These are phyloP conservation scores for Danionella dracula DNA, from an alignment of 2,797 vertebrate genomes.

Conservation along the genomic window DNA sequence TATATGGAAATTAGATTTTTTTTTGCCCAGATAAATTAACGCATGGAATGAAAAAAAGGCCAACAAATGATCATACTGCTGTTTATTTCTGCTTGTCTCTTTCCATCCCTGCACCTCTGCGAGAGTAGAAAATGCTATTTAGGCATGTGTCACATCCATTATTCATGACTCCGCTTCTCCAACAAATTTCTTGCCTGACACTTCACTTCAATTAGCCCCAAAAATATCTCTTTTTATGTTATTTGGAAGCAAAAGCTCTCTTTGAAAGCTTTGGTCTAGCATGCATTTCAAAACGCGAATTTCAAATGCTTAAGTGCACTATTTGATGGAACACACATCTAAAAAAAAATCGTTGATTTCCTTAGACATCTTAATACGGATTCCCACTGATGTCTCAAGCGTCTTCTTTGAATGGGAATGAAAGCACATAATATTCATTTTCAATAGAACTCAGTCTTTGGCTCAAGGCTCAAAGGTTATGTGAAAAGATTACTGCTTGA, in stretches of 20 bases:
- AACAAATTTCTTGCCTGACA: conserved; percentile 34
- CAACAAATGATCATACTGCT: background rate
- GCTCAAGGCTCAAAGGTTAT: background rate
- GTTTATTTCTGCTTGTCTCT: background rate
- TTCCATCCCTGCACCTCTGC: background rate
- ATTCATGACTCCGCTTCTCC: conserved; percentile 34
- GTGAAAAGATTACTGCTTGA: background rate
- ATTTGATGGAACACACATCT: conserved; percentile 5
- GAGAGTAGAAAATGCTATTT: conserved; percentile 11
- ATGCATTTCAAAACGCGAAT: background rate
- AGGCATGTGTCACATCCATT: conserved; percentile 25
- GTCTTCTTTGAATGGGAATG: background rate
- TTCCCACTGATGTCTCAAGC: background rate
- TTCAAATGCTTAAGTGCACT: conserved; percentile 13
- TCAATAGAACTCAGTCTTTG: background rate
- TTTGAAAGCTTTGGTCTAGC: conserved; percentile 16
- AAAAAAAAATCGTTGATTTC: conserved; percentile 24
- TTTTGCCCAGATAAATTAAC: too few species aligned
- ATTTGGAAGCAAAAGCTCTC: conserved; percentile 1
- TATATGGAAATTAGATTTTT: too few species aligned
- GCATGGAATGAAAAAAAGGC: background rate
- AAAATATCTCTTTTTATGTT: conserved; percentile 21
- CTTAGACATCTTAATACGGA: conserved; percentile 11
- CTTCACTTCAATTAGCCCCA: conserved; percentile 39
- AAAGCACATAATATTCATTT: background rate